Conservation (phyloP, 2,113 vertebrate genomes). For the Sula dactylatra region DNA sequence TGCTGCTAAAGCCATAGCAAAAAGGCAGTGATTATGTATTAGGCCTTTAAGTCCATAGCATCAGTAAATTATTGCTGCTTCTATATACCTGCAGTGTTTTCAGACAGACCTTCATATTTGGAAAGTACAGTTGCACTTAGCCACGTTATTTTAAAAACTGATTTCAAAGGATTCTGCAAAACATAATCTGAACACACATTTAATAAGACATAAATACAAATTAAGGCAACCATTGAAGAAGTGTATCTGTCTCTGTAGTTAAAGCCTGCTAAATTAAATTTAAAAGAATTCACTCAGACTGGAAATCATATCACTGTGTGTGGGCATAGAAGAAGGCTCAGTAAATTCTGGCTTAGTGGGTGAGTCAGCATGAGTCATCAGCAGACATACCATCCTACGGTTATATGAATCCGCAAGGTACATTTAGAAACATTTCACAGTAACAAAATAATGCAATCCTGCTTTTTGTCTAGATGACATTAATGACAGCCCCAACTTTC, state of each 20-base stretch:
- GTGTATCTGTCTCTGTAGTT: conserved; percentile 28
- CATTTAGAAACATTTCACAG: conserved; percentile 56
- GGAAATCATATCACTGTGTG: conserved; percentile 61
- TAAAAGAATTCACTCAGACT: conserved; percentile 54
- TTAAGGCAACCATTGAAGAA: conserved; percentile 20
- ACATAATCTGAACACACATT: conserved; percentile 1
- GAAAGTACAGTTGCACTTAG: neutral
- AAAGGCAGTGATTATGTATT: neutral
- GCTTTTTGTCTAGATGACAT: conserved; percentile 43
- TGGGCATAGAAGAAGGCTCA: conserved; percentile 36
- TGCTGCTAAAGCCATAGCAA: neutral
- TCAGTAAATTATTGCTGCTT: neutral
- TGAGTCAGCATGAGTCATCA: conserved; percentile 69
- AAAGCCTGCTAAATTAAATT: conserved; percentile 57
- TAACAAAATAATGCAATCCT: conserved; percentile 51
- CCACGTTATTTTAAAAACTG: neutral
- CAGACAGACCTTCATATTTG: neutral
- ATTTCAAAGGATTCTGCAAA: conserved; percentile 40
- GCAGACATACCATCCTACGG: conserved; percentile 43
- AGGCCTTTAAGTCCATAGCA: neutral
- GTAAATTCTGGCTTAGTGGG: conserved; percentile 35
- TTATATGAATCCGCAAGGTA: conserved; percentile 35
- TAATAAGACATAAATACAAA: conserved; percentile 42
- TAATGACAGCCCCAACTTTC: neutral
- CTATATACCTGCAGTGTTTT: neutral